A percentile compares a stretch with the other conserved stretches of the same genome.
These are phyloP conservation scores for Ypsolopha scabrella DNA, from an alignment of 2,888 invertebrate species.

Conservation along the genomic window DNA sequence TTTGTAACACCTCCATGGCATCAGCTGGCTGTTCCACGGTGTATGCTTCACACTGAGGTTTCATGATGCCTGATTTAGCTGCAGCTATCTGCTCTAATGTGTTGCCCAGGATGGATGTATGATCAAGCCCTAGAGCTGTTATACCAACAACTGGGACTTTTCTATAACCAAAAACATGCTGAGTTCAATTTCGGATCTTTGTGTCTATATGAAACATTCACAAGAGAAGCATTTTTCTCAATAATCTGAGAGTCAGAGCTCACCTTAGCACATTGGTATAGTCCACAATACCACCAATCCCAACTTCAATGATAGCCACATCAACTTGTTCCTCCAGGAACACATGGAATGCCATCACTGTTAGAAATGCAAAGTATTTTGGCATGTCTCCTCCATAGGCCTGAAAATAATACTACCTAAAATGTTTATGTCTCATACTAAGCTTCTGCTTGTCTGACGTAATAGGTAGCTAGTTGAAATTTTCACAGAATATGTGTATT, in stretches of 20 bases:
- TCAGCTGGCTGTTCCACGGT: conserved; percentile 75
- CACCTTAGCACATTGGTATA: conserved; percentile 92
- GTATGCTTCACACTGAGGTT: conserved; percentile 76
- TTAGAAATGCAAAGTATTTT: conserved; percentile 94
- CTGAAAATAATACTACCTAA: conserved; percentile 29
- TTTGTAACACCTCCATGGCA: conserved; percentile 76
- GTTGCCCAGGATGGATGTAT: conserved; percentile 83
- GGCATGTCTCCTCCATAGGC: conserved; percentile 82
- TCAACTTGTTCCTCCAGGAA: conserved; percentile 90
- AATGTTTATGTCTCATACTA: no score
- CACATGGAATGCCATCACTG: conserved; percentile 89
- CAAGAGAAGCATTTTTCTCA: no score
- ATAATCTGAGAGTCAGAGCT: not conserved
- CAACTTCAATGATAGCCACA: conserved; percentile 96
- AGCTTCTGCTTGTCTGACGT: no score
- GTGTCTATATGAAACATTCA: no score
- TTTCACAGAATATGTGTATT: no score
- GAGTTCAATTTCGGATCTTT: no score
- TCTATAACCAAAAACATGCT: conserved; percentile 38
- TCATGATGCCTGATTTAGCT: conserved; percentile 97
- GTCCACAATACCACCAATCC: conserved; percentile 95
- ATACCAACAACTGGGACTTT: conserved; percentile 91
- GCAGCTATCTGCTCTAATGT: conserved; percentile 90
- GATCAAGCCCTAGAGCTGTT: conserved; percentile 92
- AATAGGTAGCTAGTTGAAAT: no score